Percentiles rank a stretch among this genome's conserved stretches.
phyloP scores from a whole-genome alignment of 2,113 vertebrate genomes.

The Perccottus glenii region DNA sequence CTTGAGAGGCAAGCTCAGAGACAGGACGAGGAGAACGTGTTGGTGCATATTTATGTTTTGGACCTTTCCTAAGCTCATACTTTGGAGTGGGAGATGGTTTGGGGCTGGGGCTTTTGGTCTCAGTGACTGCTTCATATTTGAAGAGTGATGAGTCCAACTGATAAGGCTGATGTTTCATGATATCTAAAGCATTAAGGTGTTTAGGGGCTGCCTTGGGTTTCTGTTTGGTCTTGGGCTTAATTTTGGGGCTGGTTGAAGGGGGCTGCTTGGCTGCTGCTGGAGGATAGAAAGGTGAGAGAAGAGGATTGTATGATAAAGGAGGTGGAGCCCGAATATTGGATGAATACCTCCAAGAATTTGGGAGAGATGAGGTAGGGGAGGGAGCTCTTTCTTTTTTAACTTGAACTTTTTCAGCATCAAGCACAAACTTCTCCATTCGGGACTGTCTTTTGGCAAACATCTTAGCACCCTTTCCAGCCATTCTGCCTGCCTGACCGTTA shows the following conservation, averaged over 20 bases:
- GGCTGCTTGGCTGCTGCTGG: slow-evolving; percentile 82
- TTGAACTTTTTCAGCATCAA: slow-evolving; percentile 89
- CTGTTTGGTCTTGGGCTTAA: slow-evolving; percentile 74
- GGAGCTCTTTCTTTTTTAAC: slow-evolving; percentile 81
- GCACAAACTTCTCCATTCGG: slow-evolving; percentile 94
- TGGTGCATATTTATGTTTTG: slow-evolving; percentile 45
- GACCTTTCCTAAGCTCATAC: slow-evolving; percentile 52
- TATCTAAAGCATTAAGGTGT: slow-evolving; percentile 87
- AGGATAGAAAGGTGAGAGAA: slow-evolving; percentile 89
- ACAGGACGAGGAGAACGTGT: slow-evolving; percentile 45
- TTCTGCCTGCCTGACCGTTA: slow-evolving; percentile 77
- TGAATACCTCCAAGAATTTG: slow-evolving; percentile 94
- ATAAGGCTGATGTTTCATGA: slow-evolving; percentile 97
- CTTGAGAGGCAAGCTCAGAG: slow-evolving; percentile 58
- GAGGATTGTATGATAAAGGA: slow-evolving; percentile 91
- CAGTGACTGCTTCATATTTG: slow-evolving; percentile 84
- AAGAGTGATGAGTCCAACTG: slow-evolving; percentile 92
- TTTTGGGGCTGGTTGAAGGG: slow-evolving; percentile 73
- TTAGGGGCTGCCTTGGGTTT: slow-evolving; percentile 84
- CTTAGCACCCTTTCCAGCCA: slow-evolving; percentile 89
- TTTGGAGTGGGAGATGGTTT: slow-evolving; percentile 70
- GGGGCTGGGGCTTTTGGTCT: slow-evolving; percentile 68
- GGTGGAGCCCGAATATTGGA: slow-evolving; percentile 95
- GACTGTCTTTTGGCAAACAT: slow-evolving; percentile 93
- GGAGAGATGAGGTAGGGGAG: slow-evolving; percentile 91